Evolutionary conservation across 2,797 vertebrate species (phyloP).

Genomic region (Stomatorhinus walkeri): DNA sequence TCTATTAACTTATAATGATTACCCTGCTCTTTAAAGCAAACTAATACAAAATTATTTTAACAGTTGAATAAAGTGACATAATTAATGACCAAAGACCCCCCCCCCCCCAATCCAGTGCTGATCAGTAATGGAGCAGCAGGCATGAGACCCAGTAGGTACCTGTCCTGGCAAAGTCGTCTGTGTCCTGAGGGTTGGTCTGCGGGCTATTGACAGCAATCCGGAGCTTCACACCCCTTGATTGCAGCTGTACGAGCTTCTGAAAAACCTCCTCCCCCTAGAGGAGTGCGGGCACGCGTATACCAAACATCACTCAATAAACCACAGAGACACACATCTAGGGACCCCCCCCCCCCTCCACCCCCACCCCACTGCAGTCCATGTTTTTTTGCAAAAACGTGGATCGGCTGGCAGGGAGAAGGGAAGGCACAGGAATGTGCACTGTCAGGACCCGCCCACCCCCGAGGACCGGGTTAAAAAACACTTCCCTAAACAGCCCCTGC

Average conservation of each 20-base stretch:
- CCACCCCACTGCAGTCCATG: too few relatives aligned
- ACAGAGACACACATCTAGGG: neutral
- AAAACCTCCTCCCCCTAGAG: conserved; percentile 60
- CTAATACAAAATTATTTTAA: neutral
- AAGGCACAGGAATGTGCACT: neutral
- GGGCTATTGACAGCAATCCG: conserved; percentile 61
- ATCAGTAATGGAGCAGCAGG: too few relatives aligned
- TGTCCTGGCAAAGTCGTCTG: conserved; percentile 45
- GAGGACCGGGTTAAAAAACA: neutral
- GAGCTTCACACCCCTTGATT: conserved; percentile 55
- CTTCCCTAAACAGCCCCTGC: neutral
- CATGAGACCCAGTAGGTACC: conserved; percentile 38
- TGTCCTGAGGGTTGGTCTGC: conserved; percentile 50
- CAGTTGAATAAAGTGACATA: neutral
- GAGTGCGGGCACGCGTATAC: neutral
- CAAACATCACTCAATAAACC: neutral
- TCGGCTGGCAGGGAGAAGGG: neutral
- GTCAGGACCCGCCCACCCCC: too few relatives aligned
- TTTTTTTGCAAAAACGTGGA: too few relatives aligned
- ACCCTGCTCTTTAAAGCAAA: neutral
- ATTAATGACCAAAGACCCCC: neutral
- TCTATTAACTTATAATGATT: neutral
- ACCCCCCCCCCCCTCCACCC: too few relatives aligned
- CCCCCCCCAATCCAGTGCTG: neutral
- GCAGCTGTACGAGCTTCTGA: conserved; percentile 49